Evolutionary conservation across 2,888 invertebrate species (phyloP), one percentile per base, ranked within the genome.

Genomic region (Drosophila vallismaia): DNA sequence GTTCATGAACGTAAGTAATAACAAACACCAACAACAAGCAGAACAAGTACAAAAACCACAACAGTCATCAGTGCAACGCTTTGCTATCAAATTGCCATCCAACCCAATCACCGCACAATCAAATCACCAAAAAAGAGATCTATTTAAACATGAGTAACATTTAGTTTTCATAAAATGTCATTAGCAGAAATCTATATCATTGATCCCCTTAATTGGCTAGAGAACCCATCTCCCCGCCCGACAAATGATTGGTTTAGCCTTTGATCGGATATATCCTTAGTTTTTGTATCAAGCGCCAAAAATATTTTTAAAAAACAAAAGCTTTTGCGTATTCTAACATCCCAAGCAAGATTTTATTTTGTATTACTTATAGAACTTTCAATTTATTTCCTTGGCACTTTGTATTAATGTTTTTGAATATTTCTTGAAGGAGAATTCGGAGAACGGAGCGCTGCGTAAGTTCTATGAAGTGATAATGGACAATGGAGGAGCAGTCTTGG

Each of bases 381-480:
- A 5, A 6, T 28, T 1, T 58, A 2, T 2, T n/a, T 5, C 6
- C 5, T 8, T 9, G 24, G 10, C 8, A 45, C n/a, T 40, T 10
- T 8, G 12, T 14, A 7, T 36, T 19, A 63, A 36, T 45, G 9
- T 7, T 40, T 4, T 33, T 0, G 10, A 4, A 2, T 38, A 1
- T 69, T 42, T 69, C 74, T 79, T 75, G 28, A 89, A 95, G 95
- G 94, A 95, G 75, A 94, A 94, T 89, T 66, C 81, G 3, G 94
- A 95, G 88, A 94, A 94, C 79, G 95, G 95, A 24, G 96, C 96
- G 48, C 92, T 97, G 68, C 95, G 94, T 92, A 95, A 95, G 91
- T 97, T 97, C 92, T 95, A 95, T 91, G 94, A 96, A 89, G 95
- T 95, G 56, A 95, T 97, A 71, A 94, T 95, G 92, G 95, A 96